Conservation (phyloP, 2,113 vertebrate genomes). For the Perca fluviatilis region DNA sequence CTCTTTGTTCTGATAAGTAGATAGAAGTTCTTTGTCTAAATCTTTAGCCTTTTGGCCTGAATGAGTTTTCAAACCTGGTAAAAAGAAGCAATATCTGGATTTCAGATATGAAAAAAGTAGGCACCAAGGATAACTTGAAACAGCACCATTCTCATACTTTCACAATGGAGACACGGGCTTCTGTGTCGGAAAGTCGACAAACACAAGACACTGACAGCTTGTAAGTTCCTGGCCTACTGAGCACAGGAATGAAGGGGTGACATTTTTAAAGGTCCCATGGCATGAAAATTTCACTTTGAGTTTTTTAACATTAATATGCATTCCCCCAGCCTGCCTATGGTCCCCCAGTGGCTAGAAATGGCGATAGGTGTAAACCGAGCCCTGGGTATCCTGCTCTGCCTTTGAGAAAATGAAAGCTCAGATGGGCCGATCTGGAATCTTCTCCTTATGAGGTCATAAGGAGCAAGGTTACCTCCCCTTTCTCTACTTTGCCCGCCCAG, state of each 20-base stretch:
- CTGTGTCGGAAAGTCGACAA: neutral
- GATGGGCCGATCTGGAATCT: no score
- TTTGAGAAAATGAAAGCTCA: no score
- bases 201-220: neutral
- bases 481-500: no score
- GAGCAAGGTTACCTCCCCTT: no score
- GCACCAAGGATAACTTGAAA: neutral
- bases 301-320: no score
- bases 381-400: no score
- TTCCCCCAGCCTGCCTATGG: no score
- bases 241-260: constrained; percentile 6
- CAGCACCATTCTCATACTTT: neutral
- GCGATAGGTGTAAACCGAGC: no score
- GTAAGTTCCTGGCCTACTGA: neutral
- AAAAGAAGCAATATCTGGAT: neutral
- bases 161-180: neutral
- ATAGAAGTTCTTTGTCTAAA: neutral
- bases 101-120: neutral
- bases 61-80: neutral
- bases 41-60: neutral
- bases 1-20: neutral
- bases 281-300: no score
- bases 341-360: no score
- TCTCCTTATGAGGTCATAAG: no score
- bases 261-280: no score